Evolutionary conservation across 2,797 vertebrate species (phyloP).

Genomic region (Gymnoscopelus braueri): DNA sequence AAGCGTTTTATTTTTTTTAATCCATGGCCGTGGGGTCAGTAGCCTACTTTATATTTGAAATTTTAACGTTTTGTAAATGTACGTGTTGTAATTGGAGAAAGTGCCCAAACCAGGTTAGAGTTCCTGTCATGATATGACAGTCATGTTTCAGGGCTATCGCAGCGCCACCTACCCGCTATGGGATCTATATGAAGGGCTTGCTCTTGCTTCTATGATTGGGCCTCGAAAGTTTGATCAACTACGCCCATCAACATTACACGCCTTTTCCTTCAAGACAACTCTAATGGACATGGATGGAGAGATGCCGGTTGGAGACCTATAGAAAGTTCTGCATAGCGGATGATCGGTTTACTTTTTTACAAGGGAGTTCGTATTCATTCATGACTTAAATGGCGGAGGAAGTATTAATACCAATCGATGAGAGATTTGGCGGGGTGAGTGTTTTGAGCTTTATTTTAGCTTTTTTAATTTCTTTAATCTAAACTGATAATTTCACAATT

Average conservation of each 20-base stretch:
- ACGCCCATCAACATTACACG: constrained; percentile 26
- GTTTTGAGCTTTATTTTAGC: not conserved
- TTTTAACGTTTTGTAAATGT: too few species aligned
- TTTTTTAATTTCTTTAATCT: too few species aligned
- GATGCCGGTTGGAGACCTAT: constrained; percentile 31
- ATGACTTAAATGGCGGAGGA: constrained; percentile 81
- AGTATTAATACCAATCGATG: constrained; percentile 63
- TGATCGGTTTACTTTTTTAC: constrained; percentile 7
- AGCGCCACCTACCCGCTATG: too few species aligned
- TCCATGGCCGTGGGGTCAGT: too few species aligned
- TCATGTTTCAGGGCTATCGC: too few species aligned
- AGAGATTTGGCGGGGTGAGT: constrained; percentile 72
- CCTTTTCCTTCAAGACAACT: constrained; percentile 45
- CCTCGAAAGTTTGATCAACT: constrained; percentile 1
- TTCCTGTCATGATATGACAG: too few species aligned
- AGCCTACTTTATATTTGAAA: too few species aligned
- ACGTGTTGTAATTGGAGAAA: too few species aligned
- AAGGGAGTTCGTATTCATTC: constrained; percentile 30
- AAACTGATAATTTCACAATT: too few species aligned
- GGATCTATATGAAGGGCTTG: too few species aligned
- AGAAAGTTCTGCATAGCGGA: not conserved
- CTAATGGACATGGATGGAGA: constrained; percentile 47
- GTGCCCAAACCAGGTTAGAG: too few species aligned
- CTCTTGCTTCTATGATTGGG: constrained; percentile 8
- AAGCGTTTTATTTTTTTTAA: too few species aligned